Percentiles rank a stretch among this genome's conserved stretches.
Conservation (phyloP, 2,113 vertebrate genomes). For the Plotosus lineatus region DNA sequence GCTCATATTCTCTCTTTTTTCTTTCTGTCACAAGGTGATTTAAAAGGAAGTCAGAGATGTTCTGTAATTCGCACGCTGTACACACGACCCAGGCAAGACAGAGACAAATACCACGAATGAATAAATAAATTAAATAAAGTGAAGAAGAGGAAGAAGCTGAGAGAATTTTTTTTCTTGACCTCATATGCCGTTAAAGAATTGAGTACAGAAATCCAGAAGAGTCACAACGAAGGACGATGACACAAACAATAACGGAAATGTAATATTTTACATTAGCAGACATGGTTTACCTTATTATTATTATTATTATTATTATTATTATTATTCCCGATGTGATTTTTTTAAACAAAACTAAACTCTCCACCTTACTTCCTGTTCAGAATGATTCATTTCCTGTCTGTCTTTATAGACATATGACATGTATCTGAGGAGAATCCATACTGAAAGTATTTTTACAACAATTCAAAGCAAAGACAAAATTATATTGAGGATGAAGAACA, state of each 20-base stretch:
- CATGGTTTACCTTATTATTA: too few relatives aligned
- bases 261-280: neutral
- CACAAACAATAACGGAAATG: neutral
- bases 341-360: neutral
- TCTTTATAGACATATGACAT: neutral
- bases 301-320: neutral
- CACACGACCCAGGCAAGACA: neutral
- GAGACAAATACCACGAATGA: constrained; percentile 28
- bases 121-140: constrained; percentile 26
- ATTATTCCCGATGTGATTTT: neutral
- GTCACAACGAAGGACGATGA: neutral
- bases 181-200: neutral
- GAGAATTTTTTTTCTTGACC: neutral
- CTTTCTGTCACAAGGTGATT: constrained; percentile 74
- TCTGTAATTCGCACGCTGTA: constrained; percentile 45
- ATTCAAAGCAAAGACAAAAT: neutral
- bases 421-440: neutral
- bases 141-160: constrained; percentile 5
- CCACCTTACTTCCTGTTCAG: neutral
- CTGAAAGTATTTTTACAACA: neutral
- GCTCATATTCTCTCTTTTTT: constrained; percentile 32
- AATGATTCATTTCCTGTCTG: neutral
- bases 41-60: constrained; percentile 63
- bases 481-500: neutral
- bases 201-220: neutral